Conservation (phyloP, 2,113 vertebrate species). For the Chlorocebus sabaeus region DNA sequence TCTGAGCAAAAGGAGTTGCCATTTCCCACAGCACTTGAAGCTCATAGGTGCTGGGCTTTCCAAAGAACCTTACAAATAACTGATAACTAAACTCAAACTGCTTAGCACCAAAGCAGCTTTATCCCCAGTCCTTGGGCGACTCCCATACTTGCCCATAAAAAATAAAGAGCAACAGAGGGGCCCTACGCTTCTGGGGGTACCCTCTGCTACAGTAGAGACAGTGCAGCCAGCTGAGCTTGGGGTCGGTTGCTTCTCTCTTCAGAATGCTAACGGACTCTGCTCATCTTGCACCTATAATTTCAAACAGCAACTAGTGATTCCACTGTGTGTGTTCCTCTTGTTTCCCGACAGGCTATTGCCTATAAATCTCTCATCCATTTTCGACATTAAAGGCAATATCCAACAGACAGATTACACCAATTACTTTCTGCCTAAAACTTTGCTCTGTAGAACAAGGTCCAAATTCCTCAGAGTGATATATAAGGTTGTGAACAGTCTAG, state of each 20-base stretch:
- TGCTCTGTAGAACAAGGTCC: background rate
- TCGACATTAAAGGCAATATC: background rate
- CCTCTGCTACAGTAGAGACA: background rate
- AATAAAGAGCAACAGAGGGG: background rate
- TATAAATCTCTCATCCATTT: background rate
- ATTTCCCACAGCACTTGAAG: background rate
- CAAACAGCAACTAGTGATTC: background rate
- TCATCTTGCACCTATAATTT: background rate
- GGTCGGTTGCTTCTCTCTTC: rapidly evolving
- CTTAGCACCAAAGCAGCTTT: background rate
- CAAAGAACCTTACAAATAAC: background rate
- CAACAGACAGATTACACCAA: background rate
- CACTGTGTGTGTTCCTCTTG: background rate
- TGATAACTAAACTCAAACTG: background rate
- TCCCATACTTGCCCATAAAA: background rate
- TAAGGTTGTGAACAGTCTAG: background rate
- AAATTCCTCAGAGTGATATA: background rate
- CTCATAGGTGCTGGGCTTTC: background rate
- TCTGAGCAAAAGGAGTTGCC: background rate
- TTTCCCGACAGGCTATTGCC: background rate
- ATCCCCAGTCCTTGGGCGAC: background rate
- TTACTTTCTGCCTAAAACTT: background rate
- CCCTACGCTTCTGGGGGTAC: background rate
- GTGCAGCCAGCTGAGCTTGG: background rate
- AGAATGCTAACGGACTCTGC: background rate